Percentiles rank a stretch among this genome's conserved stretches.
phyloP scores from a whole-genome alignment of 2,888 invertebrate species.

The Shargacucullia verbasci region DNA sequence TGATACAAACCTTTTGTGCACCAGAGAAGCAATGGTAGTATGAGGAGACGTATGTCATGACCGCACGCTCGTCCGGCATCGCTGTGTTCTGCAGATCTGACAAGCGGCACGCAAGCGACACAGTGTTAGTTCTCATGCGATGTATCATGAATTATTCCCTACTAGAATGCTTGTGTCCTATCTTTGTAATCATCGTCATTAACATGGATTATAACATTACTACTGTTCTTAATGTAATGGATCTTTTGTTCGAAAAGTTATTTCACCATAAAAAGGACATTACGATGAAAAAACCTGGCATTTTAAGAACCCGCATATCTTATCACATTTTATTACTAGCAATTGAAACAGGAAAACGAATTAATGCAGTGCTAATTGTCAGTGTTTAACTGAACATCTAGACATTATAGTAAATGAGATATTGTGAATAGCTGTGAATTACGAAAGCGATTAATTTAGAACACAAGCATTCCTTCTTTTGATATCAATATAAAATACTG shows the following conservation, averaged over 20 bases:
- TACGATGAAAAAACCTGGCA: constrained; percentile 13
- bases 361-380: constrained; percentile 51
- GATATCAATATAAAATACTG: constrained; percentile 60
- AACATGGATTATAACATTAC: constrained; percentile 3
- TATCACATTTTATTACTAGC: constrained; percentile 48
- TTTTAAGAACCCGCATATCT: constrained; percentile 56
- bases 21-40: constrained; percentile 99
- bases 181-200: constrained; percentile 22
- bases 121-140: constrained; percentile 84
- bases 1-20: constrained; percentile 97
- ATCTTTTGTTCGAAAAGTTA: background rate
- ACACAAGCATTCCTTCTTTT: constrained; percentile 69
- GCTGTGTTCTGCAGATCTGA: constrained; percentile 99
- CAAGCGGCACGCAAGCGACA: constrained; percentile 87
- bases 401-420: constrained; percentile 37
- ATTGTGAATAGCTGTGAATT: constrained; percentile 36
- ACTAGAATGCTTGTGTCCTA: constrained; percentile 68
- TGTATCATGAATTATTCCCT: constrained; percentile 64
- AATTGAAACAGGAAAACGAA: constrained; percentile 59
- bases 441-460: constrained; percentile 50
- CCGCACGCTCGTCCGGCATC: constrained; percentile 99
- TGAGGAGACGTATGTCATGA: constrained; percentile 99
- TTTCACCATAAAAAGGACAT: constrained; percentile 7
- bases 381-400: constrained; percentile 46
- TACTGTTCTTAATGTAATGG: background rate